Conservation (phyloP, 2,888 invertebrate genomes). For the Cephus nigrinus region DNA sequence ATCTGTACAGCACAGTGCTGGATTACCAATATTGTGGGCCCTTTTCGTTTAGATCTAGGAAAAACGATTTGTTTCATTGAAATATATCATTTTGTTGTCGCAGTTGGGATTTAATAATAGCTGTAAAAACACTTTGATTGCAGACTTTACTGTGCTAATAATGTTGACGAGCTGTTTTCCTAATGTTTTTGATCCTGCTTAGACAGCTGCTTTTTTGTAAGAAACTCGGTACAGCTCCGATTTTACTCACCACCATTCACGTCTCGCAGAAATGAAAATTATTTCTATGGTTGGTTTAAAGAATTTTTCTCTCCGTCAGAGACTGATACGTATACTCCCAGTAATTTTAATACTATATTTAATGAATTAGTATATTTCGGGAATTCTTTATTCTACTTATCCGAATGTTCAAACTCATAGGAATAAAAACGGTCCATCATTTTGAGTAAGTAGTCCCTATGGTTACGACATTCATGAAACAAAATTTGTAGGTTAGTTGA, state of each 20-base stretch:
- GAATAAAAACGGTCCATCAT: slow-evolving; percentile 17
- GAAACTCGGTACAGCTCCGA: neutral
- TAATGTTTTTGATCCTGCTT: neutral
- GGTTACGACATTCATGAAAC: slow-evolving; percentile 28
- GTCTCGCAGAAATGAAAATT: neutral
- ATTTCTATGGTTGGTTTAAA: neutral
- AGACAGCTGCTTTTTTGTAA: neutral
- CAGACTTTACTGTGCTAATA: neutral
- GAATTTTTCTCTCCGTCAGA: neutral
- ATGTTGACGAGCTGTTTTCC: neutral
- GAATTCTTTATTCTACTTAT: neutral
- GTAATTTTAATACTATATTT: neutral
- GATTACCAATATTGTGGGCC: neutral
- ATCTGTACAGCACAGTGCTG: neutral
- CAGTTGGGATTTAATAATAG: neutral
- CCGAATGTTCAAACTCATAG: neutral
- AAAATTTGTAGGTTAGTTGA: slow-evolving; percentile 42
- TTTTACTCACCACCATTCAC: neutral
- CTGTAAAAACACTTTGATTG: neutral
- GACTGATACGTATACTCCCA: neutral
- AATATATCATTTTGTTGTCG: neutral
- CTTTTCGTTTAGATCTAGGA: neutral
- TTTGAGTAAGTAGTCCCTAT: slow-evolving; percentile 32
- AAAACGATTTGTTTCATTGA: neutral
- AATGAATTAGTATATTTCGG: neutral